Evolutionary conservation across 2,113 vertebrate species (phyloP).

Genomic region (Oryzias celebensis): DNA sequence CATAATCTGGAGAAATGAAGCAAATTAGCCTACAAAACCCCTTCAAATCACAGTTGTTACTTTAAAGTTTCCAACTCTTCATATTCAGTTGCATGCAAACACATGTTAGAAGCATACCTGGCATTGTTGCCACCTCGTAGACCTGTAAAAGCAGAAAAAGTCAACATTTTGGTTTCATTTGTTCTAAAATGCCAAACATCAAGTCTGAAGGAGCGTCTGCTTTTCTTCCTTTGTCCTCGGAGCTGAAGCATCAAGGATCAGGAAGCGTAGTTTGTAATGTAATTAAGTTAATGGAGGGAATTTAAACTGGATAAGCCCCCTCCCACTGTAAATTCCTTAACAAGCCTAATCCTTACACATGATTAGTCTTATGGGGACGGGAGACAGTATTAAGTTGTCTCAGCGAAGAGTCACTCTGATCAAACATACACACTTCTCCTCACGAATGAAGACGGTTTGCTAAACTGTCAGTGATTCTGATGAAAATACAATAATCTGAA

Average conservation of each 20-base stretch:
- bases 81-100: not conserved
- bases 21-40: no score
- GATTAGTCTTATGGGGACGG: not conserved
- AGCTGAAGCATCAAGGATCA: not conserved
- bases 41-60: not conserved
- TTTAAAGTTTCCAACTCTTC: not conserved
- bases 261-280: constrained; percentile 1
- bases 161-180: no score
- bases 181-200: no score
- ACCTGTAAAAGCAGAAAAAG: constrained; percentile 49
- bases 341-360: constrained; percentile 23
- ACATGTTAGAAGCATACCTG: constrained; percentile 60
- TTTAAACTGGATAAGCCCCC: constrained; percentile 8
- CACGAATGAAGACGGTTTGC: no score
- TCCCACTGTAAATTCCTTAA: not conserved
- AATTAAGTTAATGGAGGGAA: constrained; percentile 6
- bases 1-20: constrained; percentile 55
- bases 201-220: no score
- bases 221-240: not conserved
- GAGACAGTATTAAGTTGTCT: no score
- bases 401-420: no score
- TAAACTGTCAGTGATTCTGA: no score
- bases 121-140: constrained; percentile 52
- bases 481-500: no score
- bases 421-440: no score